Conservation (phyloP, 2,113 vertebrate genomes). For the Pachycephala philippinensis region DNA sequence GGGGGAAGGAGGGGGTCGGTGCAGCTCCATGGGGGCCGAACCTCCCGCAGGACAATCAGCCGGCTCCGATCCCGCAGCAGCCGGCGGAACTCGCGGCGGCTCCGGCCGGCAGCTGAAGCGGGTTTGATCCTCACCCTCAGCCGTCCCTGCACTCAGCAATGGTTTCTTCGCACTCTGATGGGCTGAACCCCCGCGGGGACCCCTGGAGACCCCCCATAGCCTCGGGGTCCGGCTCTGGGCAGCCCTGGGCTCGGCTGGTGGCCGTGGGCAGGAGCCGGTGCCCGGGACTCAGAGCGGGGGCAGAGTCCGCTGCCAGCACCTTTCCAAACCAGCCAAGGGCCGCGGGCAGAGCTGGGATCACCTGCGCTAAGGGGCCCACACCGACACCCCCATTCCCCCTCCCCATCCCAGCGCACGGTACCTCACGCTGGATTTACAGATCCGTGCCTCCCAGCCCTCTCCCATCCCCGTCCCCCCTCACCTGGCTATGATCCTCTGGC, state of each 20-base stretch:
- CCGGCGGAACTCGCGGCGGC: not conserved
- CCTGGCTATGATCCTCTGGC: constrained; percentile 22
- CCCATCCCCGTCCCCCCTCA: not conserved
- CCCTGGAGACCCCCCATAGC: not conserved
- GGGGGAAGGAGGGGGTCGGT: too few relatives aligned
- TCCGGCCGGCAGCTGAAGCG: not conserved
- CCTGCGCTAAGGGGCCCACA: not conserved
- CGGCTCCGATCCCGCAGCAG: not conserved
- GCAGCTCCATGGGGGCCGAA: not conserved
- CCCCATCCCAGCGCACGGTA: not conserved
- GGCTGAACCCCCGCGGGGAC: not conserved
- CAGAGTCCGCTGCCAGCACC: not conserved
- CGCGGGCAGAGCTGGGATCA: not conserved
- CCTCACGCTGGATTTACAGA: not conserved
- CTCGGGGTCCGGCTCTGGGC: not conserved
- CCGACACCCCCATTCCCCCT: not conserved
- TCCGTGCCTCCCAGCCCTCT: not conserved
- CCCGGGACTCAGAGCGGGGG: not conserved
- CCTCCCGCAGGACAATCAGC: not conserved
- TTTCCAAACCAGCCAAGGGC: not conserved
- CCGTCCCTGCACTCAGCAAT: accelerated
- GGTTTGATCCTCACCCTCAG: not conserved
- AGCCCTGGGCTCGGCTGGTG: not conserved
- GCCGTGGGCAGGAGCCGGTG: not conserved
- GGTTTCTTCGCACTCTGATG: not conserved